Percentiles rank a stretch among this genome's conserved stretches.
phyloP scores from a whole-genome alignment of 2,888 invertebrate genomes.

The Drosophila cracens region DNA sequence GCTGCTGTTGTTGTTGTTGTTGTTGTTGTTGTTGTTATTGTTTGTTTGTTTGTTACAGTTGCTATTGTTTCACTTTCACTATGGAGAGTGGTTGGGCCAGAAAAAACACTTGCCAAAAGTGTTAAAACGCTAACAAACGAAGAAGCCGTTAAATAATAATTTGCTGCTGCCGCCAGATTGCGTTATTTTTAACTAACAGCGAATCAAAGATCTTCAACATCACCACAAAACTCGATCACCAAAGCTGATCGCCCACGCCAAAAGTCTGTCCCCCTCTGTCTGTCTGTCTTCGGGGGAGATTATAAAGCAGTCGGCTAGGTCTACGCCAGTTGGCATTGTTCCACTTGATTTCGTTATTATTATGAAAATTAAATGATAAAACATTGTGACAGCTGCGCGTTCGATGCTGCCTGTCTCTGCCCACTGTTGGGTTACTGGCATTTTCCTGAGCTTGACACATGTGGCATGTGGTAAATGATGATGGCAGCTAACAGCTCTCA shows the following conservation, averaged over 20 bases:
- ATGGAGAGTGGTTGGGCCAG: constrained; percentile 24
- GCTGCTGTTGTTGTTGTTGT: constrained; percentile 7
- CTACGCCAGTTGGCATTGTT: constrained; percentile 34
- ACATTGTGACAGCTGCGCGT: constrained; percentile 76
- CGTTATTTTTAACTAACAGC: constrained; percentile 64
- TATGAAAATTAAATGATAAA: constrained; percentile 81
- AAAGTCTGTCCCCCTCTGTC: not conserved
- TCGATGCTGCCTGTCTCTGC: constrained; percentile 33
- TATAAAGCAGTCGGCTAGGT: constrained; percentile 17
- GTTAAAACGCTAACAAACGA: constrained; percentile 60
- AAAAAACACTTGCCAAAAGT: constrained; percentile 70
- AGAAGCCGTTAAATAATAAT: constrained; percentile 77
- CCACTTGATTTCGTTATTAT: constrained; percentile 80
- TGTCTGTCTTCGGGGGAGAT: constrained; percentile 18
- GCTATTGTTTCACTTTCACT: constrained; percentile 70
- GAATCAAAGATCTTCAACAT: not conserved
- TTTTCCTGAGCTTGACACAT: constrained; percentile 57
- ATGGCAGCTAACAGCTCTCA: constrained; percentile 69
- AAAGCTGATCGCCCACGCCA: constrained; percentile 65
- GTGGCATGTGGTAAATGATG: constrained; percentile 70
- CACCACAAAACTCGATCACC: constrained; percentile 36
- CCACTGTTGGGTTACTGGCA: constrained; percentile 57
- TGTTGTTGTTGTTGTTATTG: constrained; percentile 27
- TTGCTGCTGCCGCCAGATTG: constrained; percentile 67
- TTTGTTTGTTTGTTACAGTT: constrained; percentile 22